Evolutionary conservation across 2,113 vertebrate species (phyloP).

Genomic region (Tylochromis polylepis): DNA sequence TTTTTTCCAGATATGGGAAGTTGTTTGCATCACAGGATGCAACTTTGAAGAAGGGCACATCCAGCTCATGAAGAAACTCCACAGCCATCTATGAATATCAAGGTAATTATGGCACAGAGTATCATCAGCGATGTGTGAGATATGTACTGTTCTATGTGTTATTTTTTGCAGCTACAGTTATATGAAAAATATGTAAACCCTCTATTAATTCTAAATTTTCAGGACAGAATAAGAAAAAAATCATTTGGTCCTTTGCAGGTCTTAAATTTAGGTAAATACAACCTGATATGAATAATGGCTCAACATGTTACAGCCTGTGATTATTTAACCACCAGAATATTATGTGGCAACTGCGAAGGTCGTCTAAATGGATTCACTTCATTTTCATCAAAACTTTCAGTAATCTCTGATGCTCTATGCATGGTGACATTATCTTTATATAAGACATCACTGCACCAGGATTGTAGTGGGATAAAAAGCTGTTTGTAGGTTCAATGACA

Average conservation of each 20-base stretch:
- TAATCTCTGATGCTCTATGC: background rate
- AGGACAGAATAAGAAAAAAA: background rate
- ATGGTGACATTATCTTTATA: background rate
- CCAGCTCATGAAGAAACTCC: slow-evolving; percentile 90
- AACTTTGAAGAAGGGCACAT: slow-evolving; percentile 97
- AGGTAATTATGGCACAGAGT: background rate
- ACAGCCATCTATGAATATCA: slow-evolving; percentile 84
- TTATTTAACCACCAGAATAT: background rate
- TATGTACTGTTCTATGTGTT: background rate
- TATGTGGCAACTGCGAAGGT: background rate
- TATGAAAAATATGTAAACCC: accelerated
- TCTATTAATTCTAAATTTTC: background rate
- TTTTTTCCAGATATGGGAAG: slow-evolving; percentile 91
- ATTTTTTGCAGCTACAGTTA: background rate
- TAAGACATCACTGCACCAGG: background rate
- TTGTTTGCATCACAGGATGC: slow-evolving; percentile 97
- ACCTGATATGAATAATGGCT: background rate
- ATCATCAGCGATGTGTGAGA: background rate
- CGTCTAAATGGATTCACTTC: background rate
- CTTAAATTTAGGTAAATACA: background rate
- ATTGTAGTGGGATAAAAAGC: background rate
- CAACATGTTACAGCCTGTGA: too few species aligned
- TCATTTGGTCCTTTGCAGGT: background rate
- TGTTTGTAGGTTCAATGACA: background rate
- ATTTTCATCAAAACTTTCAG: background rate